These are phyloP conservation scores for Ianthella basta DNA, from an alignment of 37 sponge, comb jelly and placozoan genomes.

Conservation along the genomic window DNA sequence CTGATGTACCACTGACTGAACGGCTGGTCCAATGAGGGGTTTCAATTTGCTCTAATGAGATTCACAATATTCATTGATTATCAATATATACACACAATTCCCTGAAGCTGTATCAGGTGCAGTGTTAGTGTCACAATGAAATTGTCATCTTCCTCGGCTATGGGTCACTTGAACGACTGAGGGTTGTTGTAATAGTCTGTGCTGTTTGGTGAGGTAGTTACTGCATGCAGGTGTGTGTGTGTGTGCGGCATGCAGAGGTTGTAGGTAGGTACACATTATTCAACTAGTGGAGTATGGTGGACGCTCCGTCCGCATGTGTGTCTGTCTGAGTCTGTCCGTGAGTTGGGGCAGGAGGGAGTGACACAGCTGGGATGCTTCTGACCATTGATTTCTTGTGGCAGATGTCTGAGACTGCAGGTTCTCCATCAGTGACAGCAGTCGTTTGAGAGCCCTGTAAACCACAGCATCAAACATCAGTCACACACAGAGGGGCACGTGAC, in stretches of 20 bases:
- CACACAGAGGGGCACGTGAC: too few relatives aligned
- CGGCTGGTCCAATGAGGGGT: not conserved
- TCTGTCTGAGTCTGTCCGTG: not conserved
- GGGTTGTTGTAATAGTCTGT: too few relatives aligned
- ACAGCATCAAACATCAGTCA: not conserved
- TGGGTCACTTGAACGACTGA: too few relatives aligned
- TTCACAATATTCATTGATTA: not conserved
- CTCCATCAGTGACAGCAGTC: constrained; percentile 65
- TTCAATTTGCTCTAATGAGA: not conserved
- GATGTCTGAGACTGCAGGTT: constrained; percentile 67
- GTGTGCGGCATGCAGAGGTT: not conserved
- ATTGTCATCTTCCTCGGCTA: too few relatives aligned
- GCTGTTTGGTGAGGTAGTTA: not conserved
- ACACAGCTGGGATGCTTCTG: constrained; percentile 49
- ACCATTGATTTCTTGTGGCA: constrained; percentile 63
- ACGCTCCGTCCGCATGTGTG: too few relatives aligned
- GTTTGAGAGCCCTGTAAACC: constrained; percentile 62
- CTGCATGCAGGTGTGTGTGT: not conserved
- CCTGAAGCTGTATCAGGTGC: too few relatives aligned
- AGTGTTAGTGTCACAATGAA: too few relatives aligned
- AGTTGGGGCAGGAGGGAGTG: not conserved
- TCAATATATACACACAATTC: not conserved
- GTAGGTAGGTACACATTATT: not conserved
- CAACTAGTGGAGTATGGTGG: not conserved
- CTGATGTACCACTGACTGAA: not conserved